phyloP scores from a whole-genome alignment of 2,888 invertebrate species.

The Willowsia nigromaculata region DNA sequence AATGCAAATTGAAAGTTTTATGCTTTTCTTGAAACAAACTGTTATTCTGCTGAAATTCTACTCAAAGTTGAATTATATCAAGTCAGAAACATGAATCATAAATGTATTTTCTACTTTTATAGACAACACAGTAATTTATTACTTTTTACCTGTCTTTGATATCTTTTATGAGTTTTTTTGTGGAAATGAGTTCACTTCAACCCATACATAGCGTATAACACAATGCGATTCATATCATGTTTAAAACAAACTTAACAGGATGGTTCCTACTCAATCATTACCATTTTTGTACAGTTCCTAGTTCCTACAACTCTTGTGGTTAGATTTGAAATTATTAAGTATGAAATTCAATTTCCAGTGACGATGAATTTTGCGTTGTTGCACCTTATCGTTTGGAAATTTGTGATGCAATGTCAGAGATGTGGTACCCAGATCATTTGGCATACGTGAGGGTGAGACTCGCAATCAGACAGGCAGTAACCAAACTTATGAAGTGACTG shows the following conservation, averaged over 20 bases:
- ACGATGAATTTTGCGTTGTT: too few relatives aligned
- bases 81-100: not conserved
- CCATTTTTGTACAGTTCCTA: too few relatives aligned
- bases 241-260: too few relatives aligned
- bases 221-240: not conserved
- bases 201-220: not conserved
- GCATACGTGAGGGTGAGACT: too few relatives aligned
- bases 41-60: conserved; percentile 2
- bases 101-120: conserved; percentile 4
- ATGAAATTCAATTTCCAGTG: too few relatives aligned
- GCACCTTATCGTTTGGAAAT: too few relatives aligned
- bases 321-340: too few relatives aligned
- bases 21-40: not conserved
- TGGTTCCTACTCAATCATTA: too few relatives aligned
- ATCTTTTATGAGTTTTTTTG: conserved; percentile 2
- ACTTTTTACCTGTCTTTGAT: not conserved
- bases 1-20: conserved; percentile 50
- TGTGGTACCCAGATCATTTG: too few relatives aligned
- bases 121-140: conserved; percentile 33
- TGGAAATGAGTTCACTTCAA: conserved; percentile 9
- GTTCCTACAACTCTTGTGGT: too few relatives aligned
- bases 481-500: not conserved
- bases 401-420: too few relatives aligned
- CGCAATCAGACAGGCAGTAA: not conserved
- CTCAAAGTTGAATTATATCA: not conserved